These are phyloP conservation scores for Galeruca laticollis DNA, from an alignment of 2,888 invertebrate genomes.

Conservation along the genomic window DNA sequence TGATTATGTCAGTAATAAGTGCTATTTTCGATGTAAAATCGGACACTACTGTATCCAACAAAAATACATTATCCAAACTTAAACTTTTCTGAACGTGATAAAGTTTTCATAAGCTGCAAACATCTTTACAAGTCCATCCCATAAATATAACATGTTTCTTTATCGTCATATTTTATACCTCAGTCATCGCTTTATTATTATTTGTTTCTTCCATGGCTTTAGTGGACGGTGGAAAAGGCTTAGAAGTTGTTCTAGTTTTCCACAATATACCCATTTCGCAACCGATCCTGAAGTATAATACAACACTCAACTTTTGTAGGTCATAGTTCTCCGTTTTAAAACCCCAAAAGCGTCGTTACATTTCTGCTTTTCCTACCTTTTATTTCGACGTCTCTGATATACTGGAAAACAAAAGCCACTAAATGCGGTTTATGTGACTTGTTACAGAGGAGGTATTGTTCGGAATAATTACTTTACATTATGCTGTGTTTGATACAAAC, in stretches of 20 bases:
- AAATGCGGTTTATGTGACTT: neutral
- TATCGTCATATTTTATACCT: conserved; percentile 9
- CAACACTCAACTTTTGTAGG: conserved; percentile 35
- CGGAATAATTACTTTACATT: too few species aligned
- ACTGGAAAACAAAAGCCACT: conserved; percentile 9
- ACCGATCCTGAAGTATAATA: conserved; percentile 28
- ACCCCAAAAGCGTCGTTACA: conserved; percentile 27
- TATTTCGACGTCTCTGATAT: neutral
- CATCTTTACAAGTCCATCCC: neutral
- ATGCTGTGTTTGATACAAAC: too few species aligned
- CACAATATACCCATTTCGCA: conserved; percentile 19
- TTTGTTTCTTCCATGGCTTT: conserved; percentile 13
- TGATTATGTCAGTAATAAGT: too few species aligned
- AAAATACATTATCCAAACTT: too few species aligned
- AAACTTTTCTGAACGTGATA: neutral
- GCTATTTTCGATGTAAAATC: too few species aligned
- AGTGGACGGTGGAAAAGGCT: conserved; percentile 3
- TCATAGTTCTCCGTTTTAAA: conserved; percentile 23
- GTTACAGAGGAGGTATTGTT: neutral
- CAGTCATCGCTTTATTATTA: conserved; percentile 14
- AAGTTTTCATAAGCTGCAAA: neutral
- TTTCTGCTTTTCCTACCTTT: conserved; percentile 10
- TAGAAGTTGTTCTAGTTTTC: conserved; percentile 32
- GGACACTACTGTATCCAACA: too few species aligned
- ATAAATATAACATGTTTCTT: conserved; percentile 3